Conservation (phyloP, 2,888 invertebrate species). For the Melanotus villosus region DNA sequence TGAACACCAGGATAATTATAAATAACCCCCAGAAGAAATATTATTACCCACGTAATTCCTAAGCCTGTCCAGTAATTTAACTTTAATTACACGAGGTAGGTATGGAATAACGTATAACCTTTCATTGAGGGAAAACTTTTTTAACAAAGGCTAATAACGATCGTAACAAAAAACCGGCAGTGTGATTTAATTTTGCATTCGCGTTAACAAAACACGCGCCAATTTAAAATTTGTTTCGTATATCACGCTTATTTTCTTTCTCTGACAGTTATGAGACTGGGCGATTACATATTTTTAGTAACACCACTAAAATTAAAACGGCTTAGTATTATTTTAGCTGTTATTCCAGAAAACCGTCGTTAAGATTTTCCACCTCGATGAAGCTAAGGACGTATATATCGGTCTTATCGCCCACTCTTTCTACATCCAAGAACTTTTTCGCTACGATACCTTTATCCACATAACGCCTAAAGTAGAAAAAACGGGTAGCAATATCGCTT, state of each 20-base stretch:
- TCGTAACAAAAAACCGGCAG: too few species aligned
- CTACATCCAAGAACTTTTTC: conserved; percentile 1
- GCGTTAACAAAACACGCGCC: not conserved
- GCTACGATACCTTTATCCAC: not conserved
- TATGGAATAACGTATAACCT: too few species aligned
- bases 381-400: conserved; percentile 9
- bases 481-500: not conserved
- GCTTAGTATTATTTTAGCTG: conserved; percentile 1
- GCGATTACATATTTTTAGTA: not conserved
- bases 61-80: too few species aligned
- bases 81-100: too few species aligned
- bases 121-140: too few species aligned
- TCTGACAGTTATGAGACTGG: not conserved
- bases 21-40: too few species aligned
- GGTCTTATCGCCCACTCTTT: conserved; percentile 17
- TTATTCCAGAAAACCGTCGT: conserved; percentile 1
- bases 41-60: too few species aligned
- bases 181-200: not conserved
- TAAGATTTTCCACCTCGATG: conserved; percentile 18
- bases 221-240: too few species aligned
- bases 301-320: not conserved
- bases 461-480: not conserved
- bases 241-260: not conserved
- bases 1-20: too few species aligned
- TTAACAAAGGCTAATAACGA: too few species aligned